Evolutionary conservation across 2,113 vertebrate genomes (phyloP).

Genomic region (Sorex araneus): DNA sequence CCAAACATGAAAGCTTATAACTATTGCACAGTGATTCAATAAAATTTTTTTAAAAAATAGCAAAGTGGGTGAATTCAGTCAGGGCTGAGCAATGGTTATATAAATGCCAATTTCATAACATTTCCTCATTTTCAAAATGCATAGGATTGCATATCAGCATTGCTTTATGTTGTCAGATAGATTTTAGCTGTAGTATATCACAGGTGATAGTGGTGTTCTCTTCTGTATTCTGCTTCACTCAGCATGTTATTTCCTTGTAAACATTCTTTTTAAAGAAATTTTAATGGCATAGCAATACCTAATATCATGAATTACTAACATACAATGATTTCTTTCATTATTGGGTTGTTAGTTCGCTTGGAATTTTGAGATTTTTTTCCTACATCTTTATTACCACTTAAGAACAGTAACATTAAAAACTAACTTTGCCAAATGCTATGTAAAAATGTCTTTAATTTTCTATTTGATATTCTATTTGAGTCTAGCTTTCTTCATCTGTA

Average conservation of each 20-base stretch:
- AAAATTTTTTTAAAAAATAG: no score
- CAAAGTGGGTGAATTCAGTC: background rate
- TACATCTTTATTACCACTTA: conserved; percentile 14
- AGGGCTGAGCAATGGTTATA: background rate
- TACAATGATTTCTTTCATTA: no score
- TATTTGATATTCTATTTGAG: conserved; percentile 15
- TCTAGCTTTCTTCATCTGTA: conserved; percentile 45
- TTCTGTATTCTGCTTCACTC: conserved; percentile 7
- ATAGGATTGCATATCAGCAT: background rate
- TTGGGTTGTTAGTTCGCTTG: background rate
- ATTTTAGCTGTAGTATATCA: no score
- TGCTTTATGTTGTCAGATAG: no score
- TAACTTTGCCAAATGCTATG: background rate
- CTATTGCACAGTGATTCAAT: background rate
- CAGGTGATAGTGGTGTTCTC: background rate
- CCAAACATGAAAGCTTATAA: no score
- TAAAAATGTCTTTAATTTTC: conserved; percentile 48
- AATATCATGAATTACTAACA: background rate
- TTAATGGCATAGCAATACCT: conserved; percentile 11
- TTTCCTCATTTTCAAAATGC: conserved; percentile 44
- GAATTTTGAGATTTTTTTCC: conserved; percentile 39
- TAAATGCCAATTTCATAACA: conserved; percentile 12
- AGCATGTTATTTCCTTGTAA: background rate
- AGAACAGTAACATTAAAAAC: background rate
- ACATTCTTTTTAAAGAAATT: background rate